Base-by-base conservation (phyloP, 1,140 invertebrate species). In the Drosophila micromelanica region DNA sequence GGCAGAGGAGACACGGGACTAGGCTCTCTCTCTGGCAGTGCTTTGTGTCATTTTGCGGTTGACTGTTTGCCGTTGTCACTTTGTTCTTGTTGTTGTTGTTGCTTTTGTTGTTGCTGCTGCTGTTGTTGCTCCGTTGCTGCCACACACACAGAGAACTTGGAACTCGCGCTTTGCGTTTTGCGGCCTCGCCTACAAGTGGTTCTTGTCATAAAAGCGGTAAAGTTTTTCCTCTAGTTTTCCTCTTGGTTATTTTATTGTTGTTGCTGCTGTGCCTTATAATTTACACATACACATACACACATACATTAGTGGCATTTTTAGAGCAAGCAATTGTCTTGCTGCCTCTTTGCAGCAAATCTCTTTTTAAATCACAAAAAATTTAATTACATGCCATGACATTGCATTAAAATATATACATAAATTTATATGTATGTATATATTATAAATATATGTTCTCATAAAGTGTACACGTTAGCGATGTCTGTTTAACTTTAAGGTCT, bases 351-450 rank as follows among this genome's bases (percentile, higher is more conserved):
- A 40, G 46, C 42, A 37, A 17, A 67, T 63, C 71, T 67, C 59
- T 79, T 85, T 87, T 81, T 78, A 86, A 86, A 87, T 86, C 78
- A 82, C 82, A 86, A 81, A 81, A 86, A 89, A 82, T 87, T 87
- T 87, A 87, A 87, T 87, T 87, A 87, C 78, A 82, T 81, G 84
- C 64, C 72, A 80, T 64, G 74, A 48, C 74, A 60, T 68, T 68
- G 65, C 74, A 78, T 81, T 80, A 87, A 78, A 80, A 78, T 86
- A 80, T 81, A 82, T 62, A 42, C 20, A 23, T 23, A 23, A n/a
- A n/a, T 17, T 1, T 48, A 27, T 2, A 35, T 2, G 8, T 0
- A 35, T 7, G 1, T 7, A 35, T 7, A 2, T 35, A 35, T 35
- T 35, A 35, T 35, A 9, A 35, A 51, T 62, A 32, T 48, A 30